Evolutionary conservation across 2,113 vertebrate species (phyloP).

Genomic region (Entosphenus tridentatus): DNA sequence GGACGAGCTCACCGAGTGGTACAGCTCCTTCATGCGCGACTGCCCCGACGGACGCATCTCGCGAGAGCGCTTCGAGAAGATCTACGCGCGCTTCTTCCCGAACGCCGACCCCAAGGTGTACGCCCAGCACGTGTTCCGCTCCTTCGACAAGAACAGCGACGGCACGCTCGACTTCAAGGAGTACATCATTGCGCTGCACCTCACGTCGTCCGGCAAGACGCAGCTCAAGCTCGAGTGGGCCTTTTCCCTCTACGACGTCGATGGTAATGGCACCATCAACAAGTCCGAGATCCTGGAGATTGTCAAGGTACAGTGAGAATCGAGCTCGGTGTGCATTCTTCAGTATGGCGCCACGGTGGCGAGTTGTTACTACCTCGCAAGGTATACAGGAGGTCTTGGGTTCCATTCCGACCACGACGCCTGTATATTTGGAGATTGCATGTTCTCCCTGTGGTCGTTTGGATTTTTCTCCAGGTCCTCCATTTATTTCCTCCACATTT

Average conservation of each 20-base stretch:
- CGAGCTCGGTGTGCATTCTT: background rate
- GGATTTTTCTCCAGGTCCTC: background rate
- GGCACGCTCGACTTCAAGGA: slow-evolving; percentile 73
- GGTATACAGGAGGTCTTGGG: background rate
- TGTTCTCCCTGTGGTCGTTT: background rate
- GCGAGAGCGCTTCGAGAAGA: slow-evolving; percentile 46
- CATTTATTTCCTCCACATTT: no score
- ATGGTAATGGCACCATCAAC: slow-evolving; percentile 64
- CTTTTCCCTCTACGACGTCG: slow-evolving; percentile 71
- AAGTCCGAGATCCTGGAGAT: slow-evolving; percentile 64
- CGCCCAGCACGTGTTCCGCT: slow-evolving; percentile 68
- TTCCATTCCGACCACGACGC: background rate
- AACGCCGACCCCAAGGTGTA: slow-evolving; percentile 54
- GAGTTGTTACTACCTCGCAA: background rate
- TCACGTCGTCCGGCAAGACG: slow-evolving; percentile 47
- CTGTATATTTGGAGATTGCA: background rate
- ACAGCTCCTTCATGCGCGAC: slow-evolving; percentile 55
- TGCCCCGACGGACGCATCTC: slow-evolving; percentile 53
- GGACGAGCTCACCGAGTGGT: slow-evolving; percentile 51
- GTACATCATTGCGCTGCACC: slow-evolving; percentile 70
- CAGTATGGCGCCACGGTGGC: background rate
- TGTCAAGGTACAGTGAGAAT: slow-evolving; percentile 28
- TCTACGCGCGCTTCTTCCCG: slow-evolving; percentile 65
- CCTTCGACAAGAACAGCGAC: slow-evolving; percentile 68
- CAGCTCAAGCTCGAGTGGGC: slow-evolving; percentile 71